Conservation (phyloP, 2,888 invertebrate genomes). For the Anorthoa munda region DNA sequence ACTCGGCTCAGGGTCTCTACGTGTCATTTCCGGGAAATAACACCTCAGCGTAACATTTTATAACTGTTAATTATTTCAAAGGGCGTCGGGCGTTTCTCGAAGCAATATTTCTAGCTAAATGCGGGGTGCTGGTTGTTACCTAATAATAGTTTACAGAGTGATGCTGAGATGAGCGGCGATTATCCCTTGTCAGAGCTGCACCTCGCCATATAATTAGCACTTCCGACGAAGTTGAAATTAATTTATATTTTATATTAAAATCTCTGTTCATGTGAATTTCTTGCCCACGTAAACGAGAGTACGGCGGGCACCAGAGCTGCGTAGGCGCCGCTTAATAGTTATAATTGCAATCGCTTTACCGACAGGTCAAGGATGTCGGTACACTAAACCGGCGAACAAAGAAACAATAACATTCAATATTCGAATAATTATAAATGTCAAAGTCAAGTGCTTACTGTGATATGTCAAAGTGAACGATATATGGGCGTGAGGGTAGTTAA, state of each 20-base stretch:
- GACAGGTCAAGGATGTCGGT: conserved; percentile 78
- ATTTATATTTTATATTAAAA: conserved; percentile 65
- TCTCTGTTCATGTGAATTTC: conserved; percentile 52
- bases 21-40: conserved; percentile 80
- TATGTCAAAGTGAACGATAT: conserved; percentile 72
- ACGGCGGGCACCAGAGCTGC: conserved; percentile 56
- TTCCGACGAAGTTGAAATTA: conserved; percentile 67
- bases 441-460: conserved; percentile 72
- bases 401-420: conserved; percentile 77
- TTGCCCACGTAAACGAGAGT: conserved; percentile 67
- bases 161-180: conserved; percentile 55
- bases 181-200: conserved; percentile 64
- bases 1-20: conserved; percentile 64
- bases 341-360: conserved; percentile 70
- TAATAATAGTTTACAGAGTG: conserved; percentile 69
- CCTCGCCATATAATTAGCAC: conserved; percentile 68
- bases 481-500: conserved; percentile 69
- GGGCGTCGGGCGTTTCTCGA: conserved; percentile 49
- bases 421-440: conserved; percentile 78
- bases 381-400: conserved; percentile 75
- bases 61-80: conserved; percentile 70
- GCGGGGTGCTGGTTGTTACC: conserved; percentile 62
- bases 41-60: conserved; percentile 70
- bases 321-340: conserved; percentile 71
- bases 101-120: conserved; percentile 67